phyloP scores from a whole-genome alignment of 2,113 vertebrate species.

The Setophaga coronata region DNA sequence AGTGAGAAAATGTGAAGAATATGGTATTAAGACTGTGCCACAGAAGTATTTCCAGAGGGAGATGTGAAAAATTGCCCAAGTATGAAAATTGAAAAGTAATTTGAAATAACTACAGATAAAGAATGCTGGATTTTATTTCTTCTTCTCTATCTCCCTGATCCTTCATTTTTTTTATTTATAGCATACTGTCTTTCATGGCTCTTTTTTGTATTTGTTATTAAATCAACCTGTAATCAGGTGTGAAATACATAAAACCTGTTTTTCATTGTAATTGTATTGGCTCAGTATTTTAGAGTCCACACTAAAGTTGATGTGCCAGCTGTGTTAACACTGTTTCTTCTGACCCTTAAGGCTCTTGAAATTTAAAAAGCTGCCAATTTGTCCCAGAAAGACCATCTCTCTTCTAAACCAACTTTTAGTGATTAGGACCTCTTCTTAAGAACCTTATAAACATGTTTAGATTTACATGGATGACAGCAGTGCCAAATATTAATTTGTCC shows the following conservation, averaged over 20 bases:
- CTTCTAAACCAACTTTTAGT: neutral
- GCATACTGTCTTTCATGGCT: neutral
- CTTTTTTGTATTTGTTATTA: neutral
- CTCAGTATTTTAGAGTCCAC: neutral
- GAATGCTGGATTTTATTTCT: neutral
- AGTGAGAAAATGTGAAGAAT: neutral
- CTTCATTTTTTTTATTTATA: neutral
- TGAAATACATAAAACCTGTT: neutral
- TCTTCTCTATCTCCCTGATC: neutral
- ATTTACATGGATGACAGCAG: neutral
- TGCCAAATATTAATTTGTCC: neutral
- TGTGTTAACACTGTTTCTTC: neutral
- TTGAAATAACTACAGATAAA: neutral
- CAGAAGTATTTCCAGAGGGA: neutral
- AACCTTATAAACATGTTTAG: neutral
- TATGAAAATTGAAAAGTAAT: neutral
- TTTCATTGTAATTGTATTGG: neutral
- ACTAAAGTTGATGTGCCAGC: neutral
- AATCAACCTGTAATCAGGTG: neutral
- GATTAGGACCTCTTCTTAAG: neutral
- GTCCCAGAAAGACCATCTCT: neutral
- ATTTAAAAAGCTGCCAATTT: neutral
- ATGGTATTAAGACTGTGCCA: neutral
- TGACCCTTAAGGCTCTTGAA: neutral
- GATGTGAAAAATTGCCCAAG: neutral